These are phyloP conservation scores for Tridacna gigas DNA, from an alignment of 2,888 invertebrate genomes.

Conservation along the genomic window DNA sequence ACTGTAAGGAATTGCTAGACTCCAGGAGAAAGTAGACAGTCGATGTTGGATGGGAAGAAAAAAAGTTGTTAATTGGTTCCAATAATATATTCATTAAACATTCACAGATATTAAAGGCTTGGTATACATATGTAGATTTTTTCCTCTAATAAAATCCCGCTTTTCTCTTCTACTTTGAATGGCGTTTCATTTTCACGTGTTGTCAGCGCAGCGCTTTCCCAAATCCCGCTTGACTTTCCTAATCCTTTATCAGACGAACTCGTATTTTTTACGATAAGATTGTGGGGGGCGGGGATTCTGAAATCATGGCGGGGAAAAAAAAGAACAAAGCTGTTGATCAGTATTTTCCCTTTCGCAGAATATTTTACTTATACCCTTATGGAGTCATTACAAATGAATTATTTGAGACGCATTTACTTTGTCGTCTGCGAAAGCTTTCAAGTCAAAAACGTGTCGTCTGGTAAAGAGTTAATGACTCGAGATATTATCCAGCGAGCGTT, in stretches of 20 bases:
- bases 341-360: neutral
- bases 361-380: too few species aligned
- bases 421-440: too few species aligned
- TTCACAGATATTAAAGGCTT: too few species aligned
- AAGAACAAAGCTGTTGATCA: neutral
- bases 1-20: too few species aligned
- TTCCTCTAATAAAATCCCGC: too few species aligned
- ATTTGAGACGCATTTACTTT: too few species aligned
- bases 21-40: too few species aligned
- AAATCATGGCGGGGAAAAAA: neutral
- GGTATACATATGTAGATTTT: too few species aligned
- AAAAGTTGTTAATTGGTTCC: neutral
- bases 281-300: neutral
- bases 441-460: neutral
- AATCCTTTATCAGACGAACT: neutral
- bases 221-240: slow-evolving; percentile 22
- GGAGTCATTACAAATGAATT: too few species aligned
- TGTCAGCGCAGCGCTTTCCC: slow-evolving; percentile 5
- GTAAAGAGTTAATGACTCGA: slow-evolving; percentile 12
- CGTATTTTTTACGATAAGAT: neutral
- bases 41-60: too few species aligned
- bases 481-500: slow-evolving; percentile 29
- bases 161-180: neutral
- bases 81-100: slow-evolving; percentile 15
- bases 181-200: slow-evolving; percentile 17